Evolutionary conservation across 2,113 vertebrate genomes (phyloP).

Genomic region (Carassius carassius): DNA sequence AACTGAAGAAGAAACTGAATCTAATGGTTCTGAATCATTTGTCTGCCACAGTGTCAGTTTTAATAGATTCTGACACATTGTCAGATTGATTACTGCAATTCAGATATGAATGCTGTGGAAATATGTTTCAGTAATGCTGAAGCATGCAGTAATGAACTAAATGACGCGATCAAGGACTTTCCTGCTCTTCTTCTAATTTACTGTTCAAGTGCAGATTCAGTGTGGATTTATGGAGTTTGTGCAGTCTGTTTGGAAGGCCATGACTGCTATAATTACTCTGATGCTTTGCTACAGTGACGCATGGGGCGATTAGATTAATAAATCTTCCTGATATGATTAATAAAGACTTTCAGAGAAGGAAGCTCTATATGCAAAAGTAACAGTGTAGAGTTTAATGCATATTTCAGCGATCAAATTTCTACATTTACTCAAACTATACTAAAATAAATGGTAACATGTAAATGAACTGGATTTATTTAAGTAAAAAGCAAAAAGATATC

Average conservation of each 20-base stretch:
- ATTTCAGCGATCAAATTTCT: not conserved
- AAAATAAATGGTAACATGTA: not conserved
- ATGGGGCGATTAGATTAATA: conserved; percentile 57
- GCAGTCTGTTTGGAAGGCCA: conserved; percentile 56
- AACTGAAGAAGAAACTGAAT: not conserved
- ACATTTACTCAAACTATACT: not conserved
- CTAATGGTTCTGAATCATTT: not conserved
- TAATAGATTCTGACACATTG: not conserved
- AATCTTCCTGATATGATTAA: conserved; percentile 53
- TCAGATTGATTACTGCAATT: not conserved
- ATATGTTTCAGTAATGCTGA: conserved; percentile 38
- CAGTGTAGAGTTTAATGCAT: conserved; percentile 22
- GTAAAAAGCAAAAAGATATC: no score
- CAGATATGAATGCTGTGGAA: not conserved
- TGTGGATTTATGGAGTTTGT: conserved; percentile 67
- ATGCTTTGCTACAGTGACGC: conserved; percentile 56
- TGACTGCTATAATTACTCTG: conserved; percentile 63
- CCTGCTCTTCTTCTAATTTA: conserved; percentile 63
- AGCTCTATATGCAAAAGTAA: not conserved
- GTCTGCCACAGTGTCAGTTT: not conserved
- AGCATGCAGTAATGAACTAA: conserved; percentile 39
- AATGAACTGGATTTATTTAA: not conserved
- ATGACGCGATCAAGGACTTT: conserved; percentile 63
- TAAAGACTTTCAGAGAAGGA: conserved; percentile 41
- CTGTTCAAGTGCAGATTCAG: conserved; percentile 57